Evolutionary conservation across 2,888 invertebrate genomes (phyloP).

Genomic region (Lepidonotus clava): DNA sequence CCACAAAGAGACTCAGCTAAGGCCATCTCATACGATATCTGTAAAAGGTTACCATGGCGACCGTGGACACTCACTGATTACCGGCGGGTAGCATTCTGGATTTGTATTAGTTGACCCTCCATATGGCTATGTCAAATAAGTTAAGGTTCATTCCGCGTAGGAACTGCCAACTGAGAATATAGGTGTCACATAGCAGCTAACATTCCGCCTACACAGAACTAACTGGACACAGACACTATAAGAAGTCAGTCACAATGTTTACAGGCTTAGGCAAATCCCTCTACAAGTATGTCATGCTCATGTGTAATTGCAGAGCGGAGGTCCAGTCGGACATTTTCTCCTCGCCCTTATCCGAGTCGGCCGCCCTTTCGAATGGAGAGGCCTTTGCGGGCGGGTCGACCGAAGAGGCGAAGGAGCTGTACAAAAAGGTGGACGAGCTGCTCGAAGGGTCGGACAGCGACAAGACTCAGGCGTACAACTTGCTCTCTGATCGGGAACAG

Average conservation of each 20-base stretch:
- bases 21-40: too few relatives aligned
- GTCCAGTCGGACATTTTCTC: neutral
- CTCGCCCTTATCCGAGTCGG: neutral
- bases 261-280: neutral
- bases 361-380: constrained; percentile 1
- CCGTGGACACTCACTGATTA: too few relatives aligned
- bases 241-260: constrained; percentile 1
- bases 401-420: constrained; percentile 58
- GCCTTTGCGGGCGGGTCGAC: neutral
- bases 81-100: too few relatives aligned
- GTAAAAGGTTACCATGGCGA: too few relatives aligned
- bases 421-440: constrained; percentile 76
- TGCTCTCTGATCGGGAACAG: constrained; percentile 65
- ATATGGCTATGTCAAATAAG: too few relatives aligned
- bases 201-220: too few relatives aligned
- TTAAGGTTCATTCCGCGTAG: too few relatives aligned
- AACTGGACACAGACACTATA: too few relatives aligned
- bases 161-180: too few relatives aligned
- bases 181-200: too few relatives aligned
- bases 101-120: too few relatives aligned
- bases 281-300: constrained; percentile 49
- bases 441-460: constrained; percentile 77
- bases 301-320: constrained; percentile 55
- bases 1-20: too few relatives aligned
- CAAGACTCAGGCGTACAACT: constrained; percentile 75